Evolutionary conservation across 2,797 vertebrate genomes (phyloP), one percentile per base, ranked within the genome.

Genomic region (Morus bassanus): DNA sequence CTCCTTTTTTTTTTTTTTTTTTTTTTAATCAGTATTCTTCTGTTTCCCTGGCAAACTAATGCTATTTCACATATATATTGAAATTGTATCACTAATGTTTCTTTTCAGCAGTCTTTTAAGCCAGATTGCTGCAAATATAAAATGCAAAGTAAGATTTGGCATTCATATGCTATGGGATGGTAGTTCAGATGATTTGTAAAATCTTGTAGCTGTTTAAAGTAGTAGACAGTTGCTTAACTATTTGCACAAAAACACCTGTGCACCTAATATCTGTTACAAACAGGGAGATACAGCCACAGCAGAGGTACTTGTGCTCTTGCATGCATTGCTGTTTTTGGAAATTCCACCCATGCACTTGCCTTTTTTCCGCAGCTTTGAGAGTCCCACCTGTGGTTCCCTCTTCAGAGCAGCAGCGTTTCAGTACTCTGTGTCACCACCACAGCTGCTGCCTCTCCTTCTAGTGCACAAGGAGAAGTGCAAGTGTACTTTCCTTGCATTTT

Each of bases 321-420:
- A 31, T 2, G 12, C 8, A 0, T 50, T 0, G 6, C 76, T 89
- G 77, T 81, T 78, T 64, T 51, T 85, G 75, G 82, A 56, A 94
- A 83, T 82, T n/a, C 85, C 80, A 41, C 51, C 48, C 2, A 0
- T 25, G 48, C 0, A 0, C 61, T 75, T 19, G 16, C 63, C 37
- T 64, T 43, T 48, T 72, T 48, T 50, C 48, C 51, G 63, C 27
- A n/a, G 59, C 87, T 85, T 22, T 17, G 18, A 28, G 91, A 51
- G 68, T 67, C 87, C 74, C 82, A 85, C 75, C 78, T 83, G 88
- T 80, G 75, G 64, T 9, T 89, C 75, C 43, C 18, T 50, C 24
- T 85, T 65, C 57, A 61, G 77, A 63, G 51, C 67, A 82, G 85
- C 91, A 61, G 4, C 28, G 5, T 78, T 57, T 56, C 67, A 39